Evolutionary conservation across 2,113 vertebrate species (phyloP), one percentile per base, ranked within the genome.

Genomic region (Callithrix jacchus): DNA sequence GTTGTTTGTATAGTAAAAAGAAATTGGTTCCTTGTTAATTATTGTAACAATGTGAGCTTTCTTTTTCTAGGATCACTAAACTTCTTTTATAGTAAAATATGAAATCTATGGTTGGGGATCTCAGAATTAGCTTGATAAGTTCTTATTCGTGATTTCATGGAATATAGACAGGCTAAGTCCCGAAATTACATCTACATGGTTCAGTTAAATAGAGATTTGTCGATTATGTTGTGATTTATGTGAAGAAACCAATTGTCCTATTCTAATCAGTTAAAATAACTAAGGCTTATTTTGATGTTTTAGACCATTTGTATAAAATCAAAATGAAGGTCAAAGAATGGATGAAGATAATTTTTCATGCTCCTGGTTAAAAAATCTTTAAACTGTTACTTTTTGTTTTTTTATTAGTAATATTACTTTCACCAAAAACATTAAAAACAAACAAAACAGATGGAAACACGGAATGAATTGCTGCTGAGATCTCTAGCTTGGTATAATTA

Each of bases 1-100:
- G 25, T 27, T 89, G 3, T 79, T 84, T 77, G 70, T 74, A 77
- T 83, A 92, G 7, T 85, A 54, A 81, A 87, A 93, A 68, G 14
- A 92, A 84, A 66, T 61, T 80, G 56, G 40, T 71, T 74, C 40
- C 40, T 89, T 77, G 25, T 92, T 90, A 74, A 96, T 91, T 88
- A 54, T 58, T 70, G 27, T 80, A 74, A 73, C 87, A 90, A 83
- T 3, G 68, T 76, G 40, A 92, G 21, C 27, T 91, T 90, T 94
- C 11, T 90, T 71, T 96, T 35, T 42, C 21, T 93, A 9, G 54
- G 8, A 81, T 93, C 71, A 42, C 42, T 88, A 30, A 93, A 70
- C 42, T 91, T 73, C 16, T n/a, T 66, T 96, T 64, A 52, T 21
- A 76, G n/a, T 76, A 84, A 87, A 92, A 71, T 54, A 52, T 83